These are phyloP conservation scores for Odontothrips loti DNA, from an alignment of 2,888 invertebrate species.

Conservation along the genomic window DNA sequence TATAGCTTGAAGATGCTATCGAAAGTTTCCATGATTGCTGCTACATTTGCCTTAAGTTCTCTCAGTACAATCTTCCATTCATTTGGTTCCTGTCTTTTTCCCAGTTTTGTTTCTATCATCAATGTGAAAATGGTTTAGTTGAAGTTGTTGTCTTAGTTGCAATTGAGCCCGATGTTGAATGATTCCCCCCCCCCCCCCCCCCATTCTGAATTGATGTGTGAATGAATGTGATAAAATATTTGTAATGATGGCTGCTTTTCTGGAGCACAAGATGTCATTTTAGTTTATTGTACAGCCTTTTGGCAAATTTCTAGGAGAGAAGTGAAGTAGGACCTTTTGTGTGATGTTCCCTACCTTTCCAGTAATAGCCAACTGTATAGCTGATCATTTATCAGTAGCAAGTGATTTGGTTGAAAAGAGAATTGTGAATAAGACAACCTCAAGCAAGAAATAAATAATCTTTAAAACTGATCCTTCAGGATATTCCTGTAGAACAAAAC, in stretches of 20 bases:
- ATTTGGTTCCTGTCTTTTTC: no score
- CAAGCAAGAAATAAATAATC: not conserved
- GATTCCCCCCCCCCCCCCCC: not conserved
- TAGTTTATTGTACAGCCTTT: not conserved
- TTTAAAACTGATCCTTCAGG: not conserved
- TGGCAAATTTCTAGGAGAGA: not conserved
- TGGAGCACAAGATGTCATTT: not conserved
- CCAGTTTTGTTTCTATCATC: no score
- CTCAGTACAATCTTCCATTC: no score
- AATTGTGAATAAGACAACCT: not conserved
- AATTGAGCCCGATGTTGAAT: not conserved
- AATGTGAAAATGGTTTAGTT: no score
- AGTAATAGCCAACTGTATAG: not conserved
- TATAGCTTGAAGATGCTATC: no score
- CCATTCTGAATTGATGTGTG: not conserved
- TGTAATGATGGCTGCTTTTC: not conserved
- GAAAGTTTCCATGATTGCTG: no score
- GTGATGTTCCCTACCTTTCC: not conserved
- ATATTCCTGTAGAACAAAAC: no score
- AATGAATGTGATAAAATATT: not conserved
- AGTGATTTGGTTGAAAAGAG: not conserved
- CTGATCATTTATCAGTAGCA: not conserved
- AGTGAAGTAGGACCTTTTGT: not conserved
- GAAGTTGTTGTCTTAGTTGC: no score
- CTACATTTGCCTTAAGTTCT: no score